A percentile compares a stretch with the other conserved stretches of the same genome.
These are phyloP conservation scores for Montipora foliosa DNA, from an alignment of 64 coral and sea anemone species.

Conservation along the genomic window DNA sequence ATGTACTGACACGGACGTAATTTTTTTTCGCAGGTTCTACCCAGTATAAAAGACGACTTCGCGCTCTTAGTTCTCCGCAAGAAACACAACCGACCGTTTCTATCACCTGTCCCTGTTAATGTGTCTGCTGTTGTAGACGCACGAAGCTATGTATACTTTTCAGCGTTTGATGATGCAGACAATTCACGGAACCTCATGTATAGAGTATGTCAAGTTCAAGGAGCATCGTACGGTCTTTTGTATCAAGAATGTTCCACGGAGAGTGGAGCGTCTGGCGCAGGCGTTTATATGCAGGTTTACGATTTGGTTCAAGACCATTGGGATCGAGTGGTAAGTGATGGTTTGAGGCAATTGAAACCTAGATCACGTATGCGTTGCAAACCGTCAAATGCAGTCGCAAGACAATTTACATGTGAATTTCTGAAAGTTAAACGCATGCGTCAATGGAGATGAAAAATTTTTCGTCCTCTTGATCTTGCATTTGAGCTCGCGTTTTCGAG, in stretches of 20 bases:
- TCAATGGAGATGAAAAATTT: too few relatives aligned
- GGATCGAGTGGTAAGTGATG: constrained; percentile 1
- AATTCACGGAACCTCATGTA: neutral
- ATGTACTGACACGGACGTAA: too few relatives aligned
- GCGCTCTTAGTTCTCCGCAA: constrained; percentile 1
- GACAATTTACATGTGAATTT: too few relatives aligned
- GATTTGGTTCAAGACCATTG: neutral
- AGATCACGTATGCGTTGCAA: too few relatives aligned
- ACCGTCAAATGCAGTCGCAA: too few relatives aligned
- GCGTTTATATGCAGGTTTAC: constrained; percentile 6
- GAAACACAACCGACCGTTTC: neutral
- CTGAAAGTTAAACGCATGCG: too few relatives aligned
- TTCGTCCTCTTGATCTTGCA: too few relatives aligned
- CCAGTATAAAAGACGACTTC: constrained; percentile 8
- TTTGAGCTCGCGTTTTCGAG: too few relatives aligned
- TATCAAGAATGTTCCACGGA: constrained; percentile 18
- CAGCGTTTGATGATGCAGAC: neutral
- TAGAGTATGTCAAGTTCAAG: neutral
- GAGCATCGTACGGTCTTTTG: neutral
- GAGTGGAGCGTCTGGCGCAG: neutral
- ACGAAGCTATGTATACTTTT: neutral
- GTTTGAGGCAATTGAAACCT: neutral
- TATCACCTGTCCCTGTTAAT: neutral
- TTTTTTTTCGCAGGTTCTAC: neutral
- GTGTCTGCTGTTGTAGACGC: neutral